Evolutionary conservation across 92 coral and sea anemone genomes (phyloP).

Genomic region (Chrysogorgia sp.): DNA sequence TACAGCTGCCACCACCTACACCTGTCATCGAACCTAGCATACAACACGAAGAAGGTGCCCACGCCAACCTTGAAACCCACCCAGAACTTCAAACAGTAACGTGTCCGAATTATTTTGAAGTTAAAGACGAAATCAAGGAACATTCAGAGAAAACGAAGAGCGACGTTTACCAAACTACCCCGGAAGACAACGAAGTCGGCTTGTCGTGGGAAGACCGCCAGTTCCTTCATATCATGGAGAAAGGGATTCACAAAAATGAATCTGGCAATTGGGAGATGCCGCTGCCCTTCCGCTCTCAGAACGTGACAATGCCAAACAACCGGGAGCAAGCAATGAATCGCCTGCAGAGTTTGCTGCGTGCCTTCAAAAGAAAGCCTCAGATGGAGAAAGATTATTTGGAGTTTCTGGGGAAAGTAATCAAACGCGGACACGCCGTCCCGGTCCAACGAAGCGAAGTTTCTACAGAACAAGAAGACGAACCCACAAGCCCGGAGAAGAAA

Average conservation of each 20-base stretch:
- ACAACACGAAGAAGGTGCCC: too few relatives aligned
- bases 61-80: neutral
- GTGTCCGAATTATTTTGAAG: slow-evolving; percentile 35
- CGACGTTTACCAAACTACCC: slow-evolving; percentile 33
- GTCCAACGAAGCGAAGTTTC: too few relatives aligned
- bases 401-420: slow-evolving; percentile 39
- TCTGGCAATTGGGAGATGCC: slow-evolving; percentile 55
- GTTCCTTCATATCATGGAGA: slow-evolving; percentile 39
- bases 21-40: too few relatives aligned
- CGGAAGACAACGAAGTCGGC: slow-evolving; percentile 26
- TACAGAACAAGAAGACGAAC: neutral
- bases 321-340: slow-evolving; percentile 45
- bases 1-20: slow-evolving; percentile 6
- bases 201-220: slow-evolving; percentile 31
- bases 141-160: neutral
- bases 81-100: too few relatives aligned
- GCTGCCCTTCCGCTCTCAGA: slow-evolving; percentile 32
- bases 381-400: slow-evolving; percentile 39
- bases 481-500: neutral
- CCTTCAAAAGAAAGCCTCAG: slow-evolving; percentile 48
- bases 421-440: neutral
- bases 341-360: slow-evolving; percentile 20
- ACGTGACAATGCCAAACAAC: slow-evolving; percentile 32
- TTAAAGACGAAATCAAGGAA: slow-evolving; percentile 21
- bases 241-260: slow-evolving; percentile 28